Conservation (phyloP, 2,888 invertebrate genomes). For the Pristionchus japonicus region DNA sequence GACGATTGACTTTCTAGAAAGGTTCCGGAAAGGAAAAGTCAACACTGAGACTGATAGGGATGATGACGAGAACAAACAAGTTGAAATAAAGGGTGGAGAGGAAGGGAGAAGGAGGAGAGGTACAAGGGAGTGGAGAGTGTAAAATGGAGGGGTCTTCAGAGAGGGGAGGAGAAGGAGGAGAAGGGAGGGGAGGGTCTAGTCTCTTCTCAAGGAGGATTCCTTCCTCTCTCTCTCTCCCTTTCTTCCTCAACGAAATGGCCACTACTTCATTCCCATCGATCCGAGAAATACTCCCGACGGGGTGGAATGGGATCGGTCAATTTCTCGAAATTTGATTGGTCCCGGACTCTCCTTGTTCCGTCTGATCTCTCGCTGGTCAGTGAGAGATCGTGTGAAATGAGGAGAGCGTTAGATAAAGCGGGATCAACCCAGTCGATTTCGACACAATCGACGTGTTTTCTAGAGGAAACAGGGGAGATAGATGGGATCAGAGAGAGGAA, state of each 20-base stretch:
- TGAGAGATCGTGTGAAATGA: background rate
- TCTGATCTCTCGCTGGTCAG: background rate
- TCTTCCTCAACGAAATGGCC: conserved; percentile 6
- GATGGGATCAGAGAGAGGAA: background rate
- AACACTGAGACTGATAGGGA: background rate
- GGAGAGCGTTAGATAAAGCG: background rate
- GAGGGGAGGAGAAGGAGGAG: background rate
- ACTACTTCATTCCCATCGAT: conserved; percentile 35
- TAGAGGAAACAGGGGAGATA: background rate
- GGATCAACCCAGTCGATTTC: no score
- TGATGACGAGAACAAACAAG: conserved; percentile 5
- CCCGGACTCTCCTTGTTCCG: background rate
- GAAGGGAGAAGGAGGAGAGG: background rate
- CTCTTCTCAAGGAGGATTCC: conserved; percentile 27
- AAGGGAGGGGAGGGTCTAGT: background rate
- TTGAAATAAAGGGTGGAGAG: conserved; percentile 29
- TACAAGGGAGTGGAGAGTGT: conserved; percentile 11
- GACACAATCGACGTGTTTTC: background rate
- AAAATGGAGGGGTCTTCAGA: conserved; percentile 6
- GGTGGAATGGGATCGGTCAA: background rate
- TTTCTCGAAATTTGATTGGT: background rate
- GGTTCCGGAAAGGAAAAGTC: background rate
- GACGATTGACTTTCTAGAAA: background rate
- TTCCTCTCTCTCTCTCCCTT: background rate
- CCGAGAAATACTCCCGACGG: background rate